These are phyloP conservation scores for Trachurus trachurus DNA, from an alignment of 2,797 vertebrate genomes.

Conservation along the genomic window DNA sequence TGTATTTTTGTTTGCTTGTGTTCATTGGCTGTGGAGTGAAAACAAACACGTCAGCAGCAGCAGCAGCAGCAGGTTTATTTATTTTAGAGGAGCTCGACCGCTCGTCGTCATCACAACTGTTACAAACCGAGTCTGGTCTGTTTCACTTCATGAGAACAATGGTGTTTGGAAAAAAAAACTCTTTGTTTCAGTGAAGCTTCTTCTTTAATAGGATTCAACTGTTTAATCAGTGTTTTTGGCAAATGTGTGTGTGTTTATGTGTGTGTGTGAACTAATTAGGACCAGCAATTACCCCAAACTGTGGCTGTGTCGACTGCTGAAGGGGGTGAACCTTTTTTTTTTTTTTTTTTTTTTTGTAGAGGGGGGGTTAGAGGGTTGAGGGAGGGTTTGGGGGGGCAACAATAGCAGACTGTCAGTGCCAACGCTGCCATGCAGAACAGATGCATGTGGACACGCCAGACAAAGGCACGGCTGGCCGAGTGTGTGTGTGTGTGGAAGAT, in stretches of 20 bases:
- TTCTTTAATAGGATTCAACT: slow-evolving; percentile 54
- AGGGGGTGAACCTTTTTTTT: not conserved
- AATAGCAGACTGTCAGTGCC: slow-evolving; percentile 93
- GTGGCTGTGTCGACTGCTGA: slow-evolving; percentile 88
- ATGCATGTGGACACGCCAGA: slow-evolving; percentile 94
- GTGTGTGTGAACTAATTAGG: slow-evolving; percentile 95
- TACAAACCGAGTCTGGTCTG: slow-evolving; percentile 5
- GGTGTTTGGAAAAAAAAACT: not conserved
- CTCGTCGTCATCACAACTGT: not conserved
- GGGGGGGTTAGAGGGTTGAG: too few species aligned
- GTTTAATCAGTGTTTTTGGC: slow-evolving; percentile 62
- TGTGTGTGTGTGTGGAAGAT: slow-evolving; percentile 39
- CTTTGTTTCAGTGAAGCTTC: slow-evolving; percentile 45
- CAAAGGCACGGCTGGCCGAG: slow-evolving; percentile 92
- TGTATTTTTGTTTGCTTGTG: too few species aligned
- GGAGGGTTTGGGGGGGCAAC: slow-evolving; percentile 77
- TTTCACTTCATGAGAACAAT: not conserved
- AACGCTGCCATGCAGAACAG: slow-evolving; percentile 95
- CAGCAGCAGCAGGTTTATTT: not conserved
- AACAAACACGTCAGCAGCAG: too few species aligned
- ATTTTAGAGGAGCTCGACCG: not conserved
- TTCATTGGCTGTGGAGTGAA: too few species aligned
- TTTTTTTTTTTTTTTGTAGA: too few species aligned
- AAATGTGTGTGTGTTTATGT: slow-evolving; percentile 21
- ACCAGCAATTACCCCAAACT: slow-evolving; percentile 96